phyloP scores from a whole-genome alignment of 2,113 vertebrate genomes.

The Ceyx margarethae region DNA sequence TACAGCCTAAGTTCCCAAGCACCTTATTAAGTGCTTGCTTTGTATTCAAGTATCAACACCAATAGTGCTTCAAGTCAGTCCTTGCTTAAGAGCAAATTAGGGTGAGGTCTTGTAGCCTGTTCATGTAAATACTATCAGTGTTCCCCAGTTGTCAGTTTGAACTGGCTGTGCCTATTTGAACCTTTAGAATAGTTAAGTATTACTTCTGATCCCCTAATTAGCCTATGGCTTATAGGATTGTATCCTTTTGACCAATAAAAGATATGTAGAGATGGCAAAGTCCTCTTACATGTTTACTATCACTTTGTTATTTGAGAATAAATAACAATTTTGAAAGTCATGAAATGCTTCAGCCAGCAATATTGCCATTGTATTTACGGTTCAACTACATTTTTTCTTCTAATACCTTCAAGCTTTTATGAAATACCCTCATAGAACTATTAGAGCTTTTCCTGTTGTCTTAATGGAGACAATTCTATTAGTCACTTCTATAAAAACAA shows the following conservation, averaged over 20 bases:
- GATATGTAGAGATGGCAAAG: not conserved
- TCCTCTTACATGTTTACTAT: not conserved
- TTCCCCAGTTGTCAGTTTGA: not conserved
- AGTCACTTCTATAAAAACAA: fast-evolving
- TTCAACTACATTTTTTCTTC: not conserved
- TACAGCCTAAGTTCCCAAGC: not conserved
- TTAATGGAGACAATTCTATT: not conserved
- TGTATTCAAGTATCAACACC: not conserved
- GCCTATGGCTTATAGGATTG: fast-evolving
- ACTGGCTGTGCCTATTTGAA: not conserved
- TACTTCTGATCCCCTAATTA: fast-evolving
- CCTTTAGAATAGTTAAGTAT: not conserved
- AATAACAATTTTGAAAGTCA: not conserved
- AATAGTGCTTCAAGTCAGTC: not conserved
- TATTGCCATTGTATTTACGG: not conserved
- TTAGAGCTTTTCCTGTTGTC: fast-evolving
- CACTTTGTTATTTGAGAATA: not conserved
- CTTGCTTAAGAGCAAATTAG: not conserved
- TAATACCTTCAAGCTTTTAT: not conserved
- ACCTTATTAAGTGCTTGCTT: fast-evolving
- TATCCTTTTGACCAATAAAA: not conserved
- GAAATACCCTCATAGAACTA: not conserved
- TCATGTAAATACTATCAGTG: not conserved
- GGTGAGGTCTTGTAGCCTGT: not conserved
- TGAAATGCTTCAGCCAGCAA: not conserved